phyloP scores from a whole-genome alignment of 2,888 invertebrate genomes.

The Cataglyphis cursor region DNA sequence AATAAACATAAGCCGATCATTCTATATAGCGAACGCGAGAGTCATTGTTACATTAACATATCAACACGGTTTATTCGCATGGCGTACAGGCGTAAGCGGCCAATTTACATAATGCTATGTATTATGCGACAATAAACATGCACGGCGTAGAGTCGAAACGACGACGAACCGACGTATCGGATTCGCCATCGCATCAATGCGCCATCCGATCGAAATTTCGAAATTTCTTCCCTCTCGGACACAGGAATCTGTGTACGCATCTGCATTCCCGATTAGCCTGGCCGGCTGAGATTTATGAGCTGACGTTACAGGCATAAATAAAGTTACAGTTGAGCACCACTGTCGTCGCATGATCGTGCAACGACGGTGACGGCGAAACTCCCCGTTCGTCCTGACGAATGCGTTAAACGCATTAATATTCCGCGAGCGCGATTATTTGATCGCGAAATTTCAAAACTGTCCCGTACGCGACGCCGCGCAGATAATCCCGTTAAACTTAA shows the following conservation, averaged over 20 bases:
- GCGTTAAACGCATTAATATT: conserved; percentile 72
- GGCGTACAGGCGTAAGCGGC: conserved; percentile 70
- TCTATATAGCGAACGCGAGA: conserved; percentile 15
- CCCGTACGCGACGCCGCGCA: background rate
- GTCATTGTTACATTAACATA: conserved; percentile 63
- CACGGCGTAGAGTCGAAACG: conserved; percentile 62
- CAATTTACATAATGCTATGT: conserved; percentile 77
- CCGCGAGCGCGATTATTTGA: conserved; percentile 64
- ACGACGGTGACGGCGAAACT: conserved; percentile 32
- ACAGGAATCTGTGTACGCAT: conserved; percentile 67
- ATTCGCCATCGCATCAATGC: conserved; percentile 54
- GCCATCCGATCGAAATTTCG: conserved; percentile 69
- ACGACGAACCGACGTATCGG: conserved; percentile 62
- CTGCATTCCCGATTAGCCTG: conserved; percentile 68
- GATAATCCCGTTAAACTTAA: conserved; percentile 11
- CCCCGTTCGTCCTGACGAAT: conserved; percentile 52
- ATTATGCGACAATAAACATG: conserved; percentile 78
- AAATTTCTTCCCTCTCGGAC: conserved; percentile 67
- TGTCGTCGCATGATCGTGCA: conserved; percentile 71
- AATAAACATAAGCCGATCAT: conserved; percentile 33
- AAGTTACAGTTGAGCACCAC: conserved; percentile 65
- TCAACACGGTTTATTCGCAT: conserved; percentile 70
- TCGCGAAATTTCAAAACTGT: conserved; percentile 44
- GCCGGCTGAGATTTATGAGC: conserved; percentile 67
- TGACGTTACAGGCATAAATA: conserved; percentile 59